Conservation (phyloP, 1,140 invertebrate species). For the Vanessa atalanta region DNA sequence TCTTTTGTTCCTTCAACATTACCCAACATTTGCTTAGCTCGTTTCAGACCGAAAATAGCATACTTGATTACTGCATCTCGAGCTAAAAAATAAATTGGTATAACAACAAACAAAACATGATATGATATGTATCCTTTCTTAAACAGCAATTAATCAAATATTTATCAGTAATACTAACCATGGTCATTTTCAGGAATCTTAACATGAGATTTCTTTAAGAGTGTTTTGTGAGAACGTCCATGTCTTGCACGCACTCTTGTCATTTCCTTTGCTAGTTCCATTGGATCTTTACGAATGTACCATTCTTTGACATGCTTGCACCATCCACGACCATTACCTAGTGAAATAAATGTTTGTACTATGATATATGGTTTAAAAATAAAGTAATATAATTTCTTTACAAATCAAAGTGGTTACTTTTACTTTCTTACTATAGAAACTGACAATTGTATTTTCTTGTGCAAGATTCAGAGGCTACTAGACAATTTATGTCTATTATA, state of each 20-base stretch:
- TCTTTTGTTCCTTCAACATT: conserved; percentile 69
- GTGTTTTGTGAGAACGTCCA: conserved; percentile 86
- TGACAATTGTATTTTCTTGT: background rate
- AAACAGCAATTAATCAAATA: background rate
- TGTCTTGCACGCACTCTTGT: conserved; percentile 83
- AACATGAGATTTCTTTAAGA: conserved; percentile 84
- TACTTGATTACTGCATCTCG: conserved; percentile 81
- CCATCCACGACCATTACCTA: conserved; percentile 84
- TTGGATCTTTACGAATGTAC: conserved; percentile 82
- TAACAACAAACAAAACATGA: too few species aligned
- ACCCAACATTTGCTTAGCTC: conserved; percentile 72
- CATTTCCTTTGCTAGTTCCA: conserved; percentile 83
- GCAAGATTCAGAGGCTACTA: too few species aligned
- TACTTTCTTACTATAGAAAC: background rate
- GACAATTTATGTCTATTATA: too few species aligned
- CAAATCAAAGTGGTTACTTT: background rate
- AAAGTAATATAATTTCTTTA: background rate
- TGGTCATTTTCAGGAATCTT: conserved; percentile 69
- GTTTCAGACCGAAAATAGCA: conserved; percentile 78
- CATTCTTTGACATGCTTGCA: conserved; percentile 82
- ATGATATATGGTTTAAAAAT: background rate
- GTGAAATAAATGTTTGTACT: background rate
- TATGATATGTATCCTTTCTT: too few species aligned
- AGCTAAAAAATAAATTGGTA: conserved; percentile 39
- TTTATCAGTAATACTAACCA: conserved; percentile 60